Evolutionary conservation across 1,140 invertebrate genomes (phyloP), one percentile per base, ranked within the genome.

Genomic region (Nasonia longicornis): DNA sequence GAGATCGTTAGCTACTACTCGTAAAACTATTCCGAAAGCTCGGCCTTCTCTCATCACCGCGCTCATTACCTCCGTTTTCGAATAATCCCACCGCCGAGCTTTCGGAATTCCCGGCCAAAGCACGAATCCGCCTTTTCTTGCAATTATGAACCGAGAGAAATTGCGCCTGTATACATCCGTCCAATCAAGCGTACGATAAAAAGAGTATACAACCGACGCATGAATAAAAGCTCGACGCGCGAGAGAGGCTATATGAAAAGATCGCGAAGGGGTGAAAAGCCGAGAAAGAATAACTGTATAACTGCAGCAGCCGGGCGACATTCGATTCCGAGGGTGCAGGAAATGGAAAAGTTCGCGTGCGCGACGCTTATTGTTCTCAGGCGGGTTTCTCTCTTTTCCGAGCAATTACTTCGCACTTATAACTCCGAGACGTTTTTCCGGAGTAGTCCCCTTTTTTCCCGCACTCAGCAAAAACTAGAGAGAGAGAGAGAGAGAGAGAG

Each of bases 391-490:
- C 52, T n/a, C 16, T n/a, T 72, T 71, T 58, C 81, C 77, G 80
- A 82, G 82, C 83, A 86, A 85, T 86, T 85, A 86, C 84, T 85
- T 84, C 82, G 83, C 83, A 85, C 84, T 86, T 85, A 86, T 82
- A 85, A 86, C 83, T 84, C 72, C 64, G 83, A 79, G 77, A 77
- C 75, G 75, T 70, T 77, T 69, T 35, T 52, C 38, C 14, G 3
- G 66, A 48, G 48, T 45, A 26, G 26, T 26, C 1, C 79, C 64
- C 67, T 35, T 48, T 72, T 73, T 52, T 72, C 76, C 73, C 66
- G 52, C 35, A 6, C 45, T 48, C 4, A 12, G 26, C 20, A 42
- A 22, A 73, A n/a, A 42, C 26, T n/a, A 3, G 45, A 63, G n/a
- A 8, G 6, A 45, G 42, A 3, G 45, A 63, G n/a, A 2, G 4